Conservation (phyloP, 1,140 invertebrate species). For the Pantala flavescens region DNA sequence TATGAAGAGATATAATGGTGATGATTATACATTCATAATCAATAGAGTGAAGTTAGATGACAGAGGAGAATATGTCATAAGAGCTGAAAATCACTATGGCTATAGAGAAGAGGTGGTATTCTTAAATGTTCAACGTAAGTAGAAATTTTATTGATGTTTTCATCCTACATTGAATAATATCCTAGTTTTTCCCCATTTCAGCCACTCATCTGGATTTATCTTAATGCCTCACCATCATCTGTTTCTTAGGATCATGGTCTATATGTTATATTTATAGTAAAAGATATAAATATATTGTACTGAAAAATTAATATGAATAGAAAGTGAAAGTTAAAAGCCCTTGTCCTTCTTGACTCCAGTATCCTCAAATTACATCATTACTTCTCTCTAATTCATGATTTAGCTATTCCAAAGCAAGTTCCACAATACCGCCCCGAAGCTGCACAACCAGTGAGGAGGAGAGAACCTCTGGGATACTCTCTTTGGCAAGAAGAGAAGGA, state of each 20-base stretch:
- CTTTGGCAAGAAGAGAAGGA: conserved; percentile 84
- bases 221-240: too few relatives aligned
- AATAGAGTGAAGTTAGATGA: conserved; percentile 91
- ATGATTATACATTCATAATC: conserved; percentile 96
- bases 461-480: conserved; percentile 70
- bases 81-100: conserved; percentile 96
- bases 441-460: conserved; percentile 51
- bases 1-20: conserved; percentile 94
- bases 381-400: not conserved
- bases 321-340: too few relatives aligned
- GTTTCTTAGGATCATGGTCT: too few relatives aligned
- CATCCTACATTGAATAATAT: too few relatives aligned
- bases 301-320: too few relatives aligned
- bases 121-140: conserved; percentile 91
- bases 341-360: too few relatives aligned
- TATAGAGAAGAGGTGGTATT: conserved; percentile 92
- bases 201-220: too few relatives aligned
- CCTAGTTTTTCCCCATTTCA: too few relatives aligned
- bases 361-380: not conserved
- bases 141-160: not conserved
- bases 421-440: conserved; percentile 66
- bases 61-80: conserved; percentile 92
- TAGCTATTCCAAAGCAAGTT: conserved; percentile 70
- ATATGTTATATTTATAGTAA: too few relatives aligned
- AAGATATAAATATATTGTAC: too few relatives aligned